A percentile compares a stretch with the other conserved stretches of the same genome.
Evolutionary conservation across 2,888 invertebrate species (phyloP).

Genomic region (Drosophila flavopinicola): DNA sequence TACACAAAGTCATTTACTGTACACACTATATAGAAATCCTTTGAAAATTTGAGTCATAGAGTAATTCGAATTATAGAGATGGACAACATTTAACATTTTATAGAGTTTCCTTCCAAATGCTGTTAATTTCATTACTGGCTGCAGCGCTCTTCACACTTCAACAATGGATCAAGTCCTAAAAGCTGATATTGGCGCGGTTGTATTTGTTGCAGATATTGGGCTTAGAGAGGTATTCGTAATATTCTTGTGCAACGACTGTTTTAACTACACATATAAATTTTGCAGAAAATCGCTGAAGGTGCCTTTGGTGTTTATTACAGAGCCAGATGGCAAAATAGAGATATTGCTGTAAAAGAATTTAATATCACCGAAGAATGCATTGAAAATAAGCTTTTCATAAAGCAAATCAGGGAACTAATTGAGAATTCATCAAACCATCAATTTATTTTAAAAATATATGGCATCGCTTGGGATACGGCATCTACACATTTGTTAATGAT

Average conservation of each 20-base stretch:
- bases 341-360: background rate
- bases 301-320: background rate
- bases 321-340: background rate
- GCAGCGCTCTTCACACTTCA: too few species aligned
- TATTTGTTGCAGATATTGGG: background rate
- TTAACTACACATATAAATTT: background rate
- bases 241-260: background rate
- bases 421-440: too few species aligned
- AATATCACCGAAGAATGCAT: background rate
- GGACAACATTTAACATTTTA: too few species aligned
- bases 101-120: too few species aligned
- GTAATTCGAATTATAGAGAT: too few species aligned
- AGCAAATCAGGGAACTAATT: background rate
- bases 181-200: too few species aligned
- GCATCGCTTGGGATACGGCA: background rate
- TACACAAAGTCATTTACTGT: too few species aligned
- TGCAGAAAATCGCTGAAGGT: background rate
- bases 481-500: background rate
- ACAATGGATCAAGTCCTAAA: too few species aligned
- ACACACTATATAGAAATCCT: too few species aligned
- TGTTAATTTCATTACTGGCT: too few species aligned
- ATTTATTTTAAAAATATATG: background rate
- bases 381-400: background rate
- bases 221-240: background rate
- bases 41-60: too few species aligned